Evolutionary conservation across 2,888 invertebrate genomes (phyloP).

Genomic region (Pandemis cinnamomeana): DNA sequence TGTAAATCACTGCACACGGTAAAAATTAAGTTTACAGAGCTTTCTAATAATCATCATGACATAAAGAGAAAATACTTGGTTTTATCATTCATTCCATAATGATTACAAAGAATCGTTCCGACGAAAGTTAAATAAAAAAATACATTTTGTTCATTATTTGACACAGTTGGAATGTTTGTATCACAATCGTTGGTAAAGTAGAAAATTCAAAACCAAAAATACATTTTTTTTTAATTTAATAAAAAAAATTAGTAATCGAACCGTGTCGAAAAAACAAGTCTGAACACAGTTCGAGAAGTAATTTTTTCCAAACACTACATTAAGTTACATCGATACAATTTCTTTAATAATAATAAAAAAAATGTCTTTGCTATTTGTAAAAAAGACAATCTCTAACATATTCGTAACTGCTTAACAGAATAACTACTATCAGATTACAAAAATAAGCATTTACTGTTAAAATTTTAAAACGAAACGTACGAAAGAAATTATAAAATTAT

Average conservation of each 20-base stretch:
- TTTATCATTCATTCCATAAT: not conserved
- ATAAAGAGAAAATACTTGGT: not conserved
- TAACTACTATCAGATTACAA: conserved; percentile 13
- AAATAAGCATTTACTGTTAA: conserved; percentile 12
- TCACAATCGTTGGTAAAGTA: conserved; percentile 38
- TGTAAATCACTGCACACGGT: not conserved
- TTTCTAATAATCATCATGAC: not conserved
- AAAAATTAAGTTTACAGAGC: not conserved
- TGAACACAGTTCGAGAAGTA: conserved; percentile 34
- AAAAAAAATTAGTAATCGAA: conserved; percentile 35
- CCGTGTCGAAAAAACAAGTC: conserved; percentile 15
- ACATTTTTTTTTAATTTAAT: not conserved
- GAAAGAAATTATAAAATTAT: not conserved
- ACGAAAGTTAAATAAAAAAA: conserved; percentile 25
- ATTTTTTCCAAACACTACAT: conserved; percentile 33
- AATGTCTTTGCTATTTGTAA: conserved; percentile 41
- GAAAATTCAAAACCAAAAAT: conserved; percentile 15
- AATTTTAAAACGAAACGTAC: not conserved
- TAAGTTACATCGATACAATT: conserved; percentile 32
- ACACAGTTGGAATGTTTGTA: conserved; percentile 38
- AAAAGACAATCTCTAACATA: conserved; percentile 34
- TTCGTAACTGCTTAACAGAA: conserved; percentile 11
- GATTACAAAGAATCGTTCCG: not conserved
- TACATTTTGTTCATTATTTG: conserved; percentile 37
- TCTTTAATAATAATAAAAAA: conserved; percentile 21